Base-by-base conservation (phyloP, 2,888 invertebrate species). In the Tipula helvola region DNA sequence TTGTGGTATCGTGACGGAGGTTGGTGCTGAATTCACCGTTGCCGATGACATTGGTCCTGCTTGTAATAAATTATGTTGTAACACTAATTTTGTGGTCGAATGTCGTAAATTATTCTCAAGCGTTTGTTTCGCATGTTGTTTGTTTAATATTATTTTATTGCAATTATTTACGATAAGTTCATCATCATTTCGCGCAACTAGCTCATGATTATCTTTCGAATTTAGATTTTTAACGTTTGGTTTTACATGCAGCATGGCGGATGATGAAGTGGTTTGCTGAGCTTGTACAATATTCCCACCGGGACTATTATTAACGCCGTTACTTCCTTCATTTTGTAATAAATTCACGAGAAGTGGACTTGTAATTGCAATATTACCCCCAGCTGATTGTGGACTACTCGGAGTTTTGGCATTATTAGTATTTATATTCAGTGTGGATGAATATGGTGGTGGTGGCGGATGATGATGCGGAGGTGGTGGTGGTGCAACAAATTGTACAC, bases 331-430 rank as follows among this genome's bases (percentile, higher is more conserved):
- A 90, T 96, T 98, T 92, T 98, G 98, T 89, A 98, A 93, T 88
- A 98, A 92, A 91, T 98, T 98, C 44, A 98, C 98, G 88, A 98
- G 93, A 88, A 98, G 92, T 36, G 98, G 98, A 90, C 97, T 98
- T 88, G 95, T 97, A 91, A 96, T 94, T 87, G 96, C 96, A 88
- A 96, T 96, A 88, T 94, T 93, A 86, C 91, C 90, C 42, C 89
- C 86, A 52, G n/a, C 47, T n/a, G 28, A 57, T 36, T 52, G 89
- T 52, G 89, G 89, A 86, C 89, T 89, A 86, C 89, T 89, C 88
- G 89, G 88, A 85, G 87, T 86, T 89, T 87, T 86, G 1, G 28
- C 18, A 57, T 52, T 86, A 52, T 52, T 86, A 39, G 52, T 52
- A 39, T 52, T 86, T 71, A 71, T 71, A 71, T 71, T 71, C 28